Base-by-base conservation (phyloP, 2,888 invertebrate genomes). In the Uropetala carovei region DNA sequence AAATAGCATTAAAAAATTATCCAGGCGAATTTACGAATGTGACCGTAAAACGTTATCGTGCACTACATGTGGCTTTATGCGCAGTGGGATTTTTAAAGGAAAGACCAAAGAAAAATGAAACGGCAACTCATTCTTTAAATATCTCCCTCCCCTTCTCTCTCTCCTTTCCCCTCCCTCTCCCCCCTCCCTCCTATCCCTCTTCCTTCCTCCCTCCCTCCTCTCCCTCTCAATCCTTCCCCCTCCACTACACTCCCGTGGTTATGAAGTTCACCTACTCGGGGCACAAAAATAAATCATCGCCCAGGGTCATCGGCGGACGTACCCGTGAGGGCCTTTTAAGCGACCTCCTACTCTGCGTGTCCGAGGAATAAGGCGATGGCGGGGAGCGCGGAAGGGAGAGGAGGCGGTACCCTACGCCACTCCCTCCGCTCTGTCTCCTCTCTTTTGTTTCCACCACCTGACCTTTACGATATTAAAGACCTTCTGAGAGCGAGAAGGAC, bases 401-500 rank as follows among this genome's bases (percentile, higher is more conserved):
- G 7, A 7, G 14, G n/a, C 60, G 13, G n/a, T n/a, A 43, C 1
- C 43, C 43, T 43, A 64, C 64, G n/a, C 75, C 9, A 75, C 75
- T 7, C 10, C 68, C 5, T 43, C 43, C 43, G 43, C 43, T 43
- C 43, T 3, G 43, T 68, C 68, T 68, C 68, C 18, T 75, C 27
- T 18, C 75, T 75, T 75, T 75, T 75, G 75, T 75, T 75, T 75
- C 75, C 22, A 75, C 22, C 75, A 27, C 75, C 75, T 75, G 75
- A 75, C 75, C 75, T 75, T 75, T 75, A 75, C 22, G 75, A 75
- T 27, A 75, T 75, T 75, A 75, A 75, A 75, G 75, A 75, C 75
- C 75, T 75, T 22, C 75, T 22, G 16, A 75, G 75, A 22, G 75
- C 22, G 10, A 18, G 75, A 75, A n/a, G 27, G 13, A 27, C n/a